Evolutionary conservation across 64 coral and sea anemone species (phyloP), one percentile per base, ranked within the genome.

Genomic region (Dendronephthya gigantea): DNA sequence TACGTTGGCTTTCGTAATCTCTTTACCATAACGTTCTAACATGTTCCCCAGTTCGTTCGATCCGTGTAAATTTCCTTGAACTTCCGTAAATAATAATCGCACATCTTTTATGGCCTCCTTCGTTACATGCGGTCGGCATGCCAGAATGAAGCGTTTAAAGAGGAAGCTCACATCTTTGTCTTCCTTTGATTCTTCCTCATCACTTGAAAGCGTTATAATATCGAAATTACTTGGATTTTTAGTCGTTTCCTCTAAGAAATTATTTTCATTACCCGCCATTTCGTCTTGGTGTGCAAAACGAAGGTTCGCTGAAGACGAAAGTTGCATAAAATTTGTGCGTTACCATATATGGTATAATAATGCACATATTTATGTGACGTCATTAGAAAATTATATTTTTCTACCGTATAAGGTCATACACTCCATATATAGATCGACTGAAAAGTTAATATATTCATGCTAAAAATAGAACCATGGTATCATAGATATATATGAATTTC

Each of bases 341-440:
- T n/a, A 30, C 72, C 72, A 12, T 33, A 79, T 79, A 36, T 79
- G 72, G 72, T 34, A 79, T 79, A 79, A 79, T 79, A 35, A 79
- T 79, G 30, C 72, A 19, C 31, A 79, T 36, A 79, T 36, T 36
- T 29, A 33, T 12, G 30, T 79, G 32, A 79, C 32, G 30, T 79
- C 30, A 12, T 38, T 29, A 29, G 19, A 7, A n/a, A 62, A 62
- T 62, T 79, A 79, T 79, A 29, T 79, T 36, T 9, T 6, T 79
- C 15, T 79, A 28, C 72, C 72, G 37, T 33, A 79, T 79, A 79
- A 35, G 72, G 72, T 79, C 30, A 79, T 79, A 15, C 25, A 29
- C 15, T 79, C 72, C 72, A 33, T 79, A 79, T 36, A 79, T 79
- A 19, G 72, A 79, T 12, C 15, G 30, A 36, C 4, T 34, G 32